Base-by-base conservation (phyloP, 2,113 vertebrate genomes). In the Ranitomeya imitator region DNA sequence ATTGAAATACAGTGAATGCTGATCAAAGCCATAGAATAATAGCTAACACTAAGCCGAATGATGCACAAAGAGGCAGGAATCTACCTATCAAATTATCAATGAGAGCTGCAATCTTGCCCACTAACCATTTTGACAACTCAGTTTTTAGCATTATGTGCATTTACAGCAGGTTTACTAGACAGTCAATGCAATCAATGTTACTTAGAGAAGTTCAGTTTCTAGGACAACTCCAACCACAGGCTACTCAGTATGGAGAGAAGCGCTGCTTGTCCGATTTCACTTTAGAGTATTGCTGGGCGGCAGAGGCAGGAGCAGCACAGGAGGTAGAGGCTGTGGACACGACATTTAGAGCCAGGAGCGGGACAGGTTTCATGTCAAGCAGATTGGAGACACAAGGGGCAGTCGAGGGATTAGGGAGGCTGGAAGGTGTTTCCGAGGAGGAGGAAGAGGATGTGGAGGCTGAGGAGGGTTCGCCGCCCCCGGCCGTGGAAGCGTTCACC, bases 261-360 rank as follows among this genome's bases (percentile, higher is more conserved):
- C 97, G 96, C 90, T 96, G 96, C 90, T 97, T 97, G 92, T 98
- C 97, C 89, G 96, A 95, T 95, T 96, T 99, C 95, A 94, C 97
- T 97, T 96, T 98, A 89, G 87, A 57, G 52, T 89, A 89, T 73
- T 55, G 82, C 87, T 95, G 91, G 94, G 94, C 91, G 93, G 92
- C 92, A 95, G 94, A 90, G 92, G 94, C 86, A 73, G 86, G 81
- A 93, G 94, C 95, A 95, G 95, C 90, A 92, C 91, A 94, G 91
- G 93, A 93, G 86, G 96, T 90, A 93, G 96, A 92, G 90, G 96
- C 93, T 93, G 97, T 96, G 92, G 96, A 96, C 94, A 97, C 97
- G 94, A 98, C 96, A 95, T 97, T 97, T 95, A 97, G 96, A 95
- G 96, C 96, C 96, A 97, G 95, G 92, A 97, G 96, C 94, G 97